These are phyloP conservation scores for Xestia sexstrigata DNA, from an alignment of 2,888 invertebrate genomes.

Conservation along the genomic window DNA sequence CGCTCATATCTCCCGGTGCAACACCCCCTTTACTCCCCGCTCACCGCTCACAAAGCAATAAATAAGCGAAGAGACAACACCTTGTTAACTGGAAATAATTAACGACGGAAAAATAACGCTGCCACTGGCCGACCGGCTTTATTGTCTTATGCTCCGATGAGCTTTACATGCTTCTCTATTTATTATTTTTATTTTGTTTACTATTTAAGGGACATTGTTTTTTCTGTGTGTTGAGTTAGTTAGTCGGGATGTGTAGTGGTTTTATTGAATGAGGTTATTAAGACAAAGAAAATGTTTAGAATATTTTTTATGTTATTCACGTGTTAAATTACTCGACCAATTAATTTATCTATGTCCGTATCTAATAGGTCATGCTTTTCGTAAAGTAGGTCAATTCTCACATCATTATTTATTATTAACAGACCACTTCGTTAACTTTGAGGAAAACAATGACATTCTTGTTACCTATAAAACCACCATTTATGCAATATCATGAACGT, in stretches of 20 bases:
- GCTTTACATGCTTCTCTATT: constrained; percentile 49
- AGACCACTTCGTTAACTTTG: not conserved
- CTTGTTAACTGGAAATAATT: constrained; percentile 90
- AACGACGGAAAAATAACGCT: constrained; percentile 87
- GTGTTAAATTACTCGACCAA: not conserved
- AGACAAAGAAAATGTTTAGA: not conserved
- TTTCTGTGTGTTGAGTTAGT: not conserved
- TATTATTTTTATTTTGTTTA: constrained; percentile 46
- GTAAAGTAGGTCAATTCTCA: not conserved
- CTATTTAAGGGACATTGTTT: constrained; percentile 11
- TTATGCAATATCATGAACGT: not conserved
- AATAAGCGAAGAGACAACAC: constrained; percentile 89
- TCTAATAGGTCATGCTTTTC: not conserved
- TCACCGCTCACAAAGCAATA: constrained; percentile 85
- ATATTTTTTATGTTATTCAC: not conserved
- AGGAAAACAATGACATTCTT: not conserved
- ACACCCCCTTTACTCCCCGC: constrained; percentile 55
- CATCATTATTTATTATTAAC: not conserved
- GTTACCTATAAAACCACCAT: not conserved
- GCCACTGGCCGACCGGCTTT: constrained; percentile 65
- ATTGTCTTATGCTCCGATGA: constrained; percentile 63
- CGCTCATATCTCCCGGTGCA: constrained; percentile 54
- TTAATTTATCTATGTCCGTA: not conserved
- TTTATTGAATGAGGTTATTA: not conserved
- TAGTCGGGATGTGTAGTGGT: not conserved